Conservation (phyloP, 2,113 vertebrate species). For the Brachypteracias leptosomus region DNA sequence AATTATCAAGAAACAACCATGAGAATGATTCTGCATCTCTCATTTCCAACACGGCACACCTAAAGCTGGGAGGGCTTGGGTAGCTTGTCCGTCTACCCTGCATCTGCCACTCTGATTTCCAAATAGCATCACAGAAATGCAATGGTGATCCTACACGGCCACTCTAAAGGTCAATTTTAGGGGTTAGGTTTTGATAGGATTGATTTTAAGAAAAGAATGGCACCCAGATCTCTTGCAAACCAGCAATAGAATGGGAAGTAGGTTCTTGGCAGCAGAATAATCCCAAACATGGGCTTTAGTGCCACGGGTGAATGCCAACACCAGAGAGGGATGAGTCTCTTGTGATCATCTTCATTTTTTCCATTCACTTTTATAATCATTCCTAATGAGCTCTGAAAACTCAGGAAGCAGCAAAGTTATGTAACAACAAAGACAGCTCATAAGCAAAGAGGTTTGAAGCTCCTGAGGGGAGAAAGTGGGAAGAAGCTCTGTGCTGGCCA, state of each 20-base stretch:
- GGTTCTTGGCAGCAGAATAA: neutral
- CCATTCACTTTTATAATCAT: neutral
- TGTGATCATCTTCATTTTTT: fast-evolving
- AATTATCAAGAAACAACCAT: neutral
- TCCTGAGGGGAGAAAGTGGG: neutral
- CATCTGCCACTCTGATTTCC: neutral
- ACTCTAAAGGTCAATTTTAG: neutral
- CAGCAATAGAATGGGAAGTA: fast-evolving
- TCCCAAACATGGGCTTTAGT: neutral
- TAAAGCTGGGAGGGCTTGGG: neutral
- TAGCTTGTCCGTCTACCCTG: neutral
- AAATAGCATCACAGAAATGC: neutral
- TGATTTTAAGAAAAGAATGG: neutral
- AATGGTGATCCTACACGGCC: fast-evolving
- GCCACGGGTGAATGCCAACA: neutral
- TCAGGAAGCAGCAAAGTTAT: neutral
- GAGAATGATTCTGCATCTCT: neutral
- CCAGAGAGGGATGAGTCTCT: neutral
- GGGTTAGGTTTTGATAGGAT: neutral
- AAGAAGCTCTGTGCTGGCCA: neutral
- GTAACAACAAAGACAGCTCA: neutral
- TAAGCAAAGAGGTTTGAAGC: neutral
- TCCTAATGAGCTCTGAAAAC: neutral
- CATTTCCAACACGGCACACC: neutral
- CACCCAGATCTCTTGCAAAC: neutral